These are phyloP conservation scores for Oligia latruncula DNA, from an alignment of 2,888 invertebrate genomes.

Conservation along the genomic window DNA sequence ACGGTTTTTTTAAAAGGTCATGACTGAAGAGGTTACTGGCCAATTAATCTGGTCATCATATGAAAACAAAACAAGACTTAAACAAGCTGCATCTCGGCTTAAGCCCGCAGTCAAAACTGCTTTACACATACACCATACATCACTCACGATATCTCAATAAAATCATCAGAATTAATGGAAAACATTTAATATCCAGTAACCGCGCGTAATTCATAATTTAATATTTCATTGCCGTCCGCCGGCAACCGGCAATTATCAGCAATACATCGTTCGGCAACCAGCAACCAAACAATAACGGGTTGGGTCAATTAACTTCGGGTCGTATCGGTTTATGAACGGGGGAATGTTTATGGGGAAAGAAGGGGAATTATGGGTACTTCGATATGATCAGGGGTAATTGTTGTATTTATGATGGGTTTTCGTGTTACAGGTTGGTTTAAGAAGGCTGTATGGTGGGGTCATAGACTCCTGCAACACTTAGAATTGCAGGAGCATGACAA, in stretches of 20 bases:
- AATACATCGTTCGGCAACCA: slow-evolving; percentile 70
- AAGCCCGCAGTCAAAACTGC: slow-evolving; percentile 13
- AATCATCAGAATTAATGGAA: slow-evolving; percentile 53
- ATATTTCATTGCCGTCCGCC: slow-evolving; percentile 61
- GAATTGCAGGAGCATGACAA: neutral
- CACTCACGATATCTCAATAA: slow-evolving; percentile 51
- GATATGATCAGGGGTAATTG: slow-evolving; percentile 20
- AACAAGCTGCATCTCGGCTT: slow-evolving; percentile 15
- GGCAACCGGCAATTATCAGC: slow-evolving; percentile 72
- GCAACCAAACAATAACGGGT: slow-evolving; percentile 61
- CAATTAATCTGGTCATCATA: neutral
- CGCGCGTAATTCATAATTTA: slow-evolving; percentile 57
- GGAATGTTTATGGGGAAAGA: slow-evolving; percentile 52
- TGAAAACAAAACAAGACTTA: neutral
- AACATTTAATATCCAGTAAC: slow-evolving; percentile 60
- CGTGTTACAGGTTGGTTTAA: neutral
- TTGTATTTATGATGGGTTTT: slow-evolving; percentile 7
- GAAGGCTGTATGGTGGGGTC: no score
- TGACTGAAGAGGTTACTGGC: neutral
- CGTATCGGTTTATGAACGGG: slow-evolving; percentile 44
- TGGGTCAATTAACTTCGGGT: slow-evolving; percentile 71
- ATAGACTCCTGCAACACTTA: neutral
- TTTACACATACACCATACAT: slow-evolving; percentile 27
- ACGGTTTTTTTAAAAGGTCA: neutral
- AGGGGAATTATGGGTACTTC: slow-evolving; percentile 31